Evolutionary conservation across 2,113 vertebrate genomes (phyloP).

Genomic region (Sminthopsis crassicaudata): DNA sequence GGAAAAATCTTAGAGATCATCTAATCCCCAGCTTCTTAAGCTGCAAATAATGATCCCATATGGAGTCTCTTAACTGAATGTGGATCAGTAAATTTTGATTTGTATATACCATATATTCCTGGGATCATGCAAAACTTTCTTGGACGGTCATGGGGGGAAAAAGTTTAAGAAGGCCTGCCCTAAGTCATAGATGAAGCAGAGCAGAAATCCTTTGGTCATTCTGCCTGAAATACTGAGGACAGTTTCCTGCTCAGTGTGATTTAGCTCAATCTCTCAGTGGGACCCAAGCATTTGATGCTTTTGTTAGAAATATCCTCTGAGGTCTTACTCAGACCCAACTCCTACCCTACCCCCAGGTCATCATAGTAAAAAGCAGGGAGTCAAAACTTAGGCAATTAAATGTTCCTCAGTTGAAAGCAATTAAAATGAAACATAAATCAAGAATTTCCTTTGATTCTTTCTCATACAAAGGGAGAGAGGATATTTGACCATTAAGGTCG

Average conservation of each 20-base stretch:
- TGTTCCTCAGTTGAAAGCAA: background rate
- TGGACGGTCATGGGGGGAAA: too few species aligned
- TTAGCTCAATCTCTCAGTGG: background rate
- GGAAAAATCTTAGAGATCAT: background rate
- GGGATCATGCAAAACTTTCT: too few species aligned
- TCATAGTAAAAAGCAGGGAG: background rate
- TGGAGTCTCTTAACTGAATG: too few species aligned
- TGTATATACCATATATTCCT: too few species aligned
- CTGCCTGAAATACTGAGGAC: slow-evolving; percentile 20
- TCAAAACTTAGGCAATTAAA: background rate
- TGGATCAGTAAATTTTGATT: too few species aligned
- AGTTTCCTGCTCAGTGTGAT: background rate
- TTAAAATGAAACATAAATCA: background rate
- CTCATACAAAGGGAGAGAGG: slow-evolving; percentile 10
- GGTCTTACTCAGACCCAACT: background rate
- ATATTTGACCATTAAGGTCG: background rate
- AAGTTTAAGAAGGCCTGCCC: too few species aligned
- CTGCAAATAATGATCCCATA: too few species aligned
- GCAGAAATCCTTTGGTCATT: background rate
- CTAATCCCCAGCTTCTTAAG: background rate
- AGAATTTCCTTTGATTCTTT: slow-evolving; percentile 1
- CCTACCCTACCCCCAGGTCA: background rate
- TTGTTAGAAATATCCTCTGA: background rate
- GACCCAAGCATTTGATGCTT: background rate
- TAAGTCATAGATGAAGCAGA: background rate